Base-by-base conservation (phyloP, 2,888 invertebrate genomes). In the Lochmaea crataegi region DNA sequence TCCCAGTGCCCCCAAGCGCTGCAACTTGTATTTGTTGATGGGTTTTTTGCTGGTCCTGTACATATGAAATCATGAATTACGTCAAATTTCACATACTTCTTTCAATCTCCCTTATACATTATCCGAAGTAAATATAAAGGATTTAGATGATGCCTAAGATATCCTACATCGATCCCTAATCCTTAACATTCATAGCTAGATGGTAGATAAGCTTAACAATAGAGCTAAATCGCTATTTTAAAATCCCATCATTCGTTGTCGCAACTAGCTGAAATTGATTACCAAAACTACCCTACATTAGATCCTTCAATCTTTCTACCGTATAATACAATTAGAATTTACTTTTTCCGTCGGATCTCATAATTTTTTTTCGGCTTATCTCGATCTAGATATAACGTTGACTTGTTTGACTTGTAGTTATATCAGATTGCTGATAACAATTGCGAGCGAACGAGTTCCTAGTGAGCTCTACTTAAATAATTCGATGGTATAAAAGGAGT, bases 351-450 rank as follows among this genome's bases (percentile, higher is more conserved):
- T 81, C 79, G 80, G 80, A 71, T 76, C 76, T 79, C 79, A 81
- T 82, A n/a, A 82, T 81, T 82, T 82, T 79, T 82, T 76, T 56
- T 71, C 42, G 11, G 10, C 76, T 75, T 80, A 80, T 82, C 81
- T 79, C 81, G 81, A 81, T 78, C 65, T 75, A 77, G 80, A 77
- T 77, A 79, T 41, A 65, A 76, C 71, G 75, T 77, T 79, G 77
- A 78, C 81, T 82, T 80, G 82, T 82, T 83, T 82, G 82, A 82
- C 82, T 80, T 78, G 77, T 78, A 83, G 80, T 82, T 82, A 81
- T 82, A 82, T 80, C 79, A 83, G 83, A 83, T 83, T 75, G 71
- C 53, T 75, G 81, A 82, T 81, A 81, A 79, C 75, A 51, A 48
- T 45, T 45, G 12, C 12, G 11, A 45, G 45, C 45, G 11, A 45